Percentiles rank a stretch among this genome's conserved stretches.
These are phyloP conservation scores for Pandemis corylana DNA, from an alignment of 2,888 invertebrate genomes.

Conservation along the genomic window DNA sequence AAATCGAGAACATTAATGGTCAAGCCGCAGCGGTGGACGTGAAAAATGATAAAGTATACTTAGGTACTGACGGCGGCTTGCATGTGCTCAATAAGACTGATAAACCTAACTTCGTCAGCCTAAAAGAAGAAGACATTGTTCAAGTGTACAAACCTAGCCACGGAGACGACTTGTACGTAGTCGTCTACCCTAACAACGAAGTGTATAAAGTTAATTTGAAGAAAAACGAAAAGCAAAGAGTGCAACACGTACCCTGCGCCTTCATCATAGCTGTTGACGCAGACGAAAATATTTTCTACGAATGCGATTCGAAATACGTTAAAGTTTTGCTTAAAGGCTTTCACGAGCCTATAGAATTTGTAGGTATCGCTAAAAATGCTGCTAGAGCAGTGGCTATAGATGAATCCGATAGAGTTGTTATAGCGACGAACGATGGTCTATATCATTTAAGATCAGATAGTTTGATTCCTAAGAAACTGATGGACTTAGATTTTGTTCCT, in stretches of 20 bases:
- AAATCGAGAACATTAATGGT: constrained; percentile 70
- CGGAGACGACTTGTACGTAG: constrained; percentile 66
- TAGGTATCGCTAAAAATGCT: constrained; percentile 71
- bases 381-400: constrained; percentile 71
- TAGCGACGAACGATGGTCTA: constrained; percentile 75
- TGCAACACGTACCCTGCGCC: constrained; percentile 72
- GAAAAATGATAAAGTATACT: constrained; percentile 65
- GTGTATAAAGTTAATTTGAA: constrained; percentile 65
- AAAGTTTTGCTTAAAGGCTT: constrained; percentile 75
- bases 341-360: constrained; percentile 75
- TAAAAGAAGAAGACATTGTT: constrained; percentile 77
- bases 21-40: constrained; percentile 74
- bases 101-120: constrained; percentile 63
- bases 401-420: constrained; percentile 57
- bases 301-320: constrained; percentile 78
- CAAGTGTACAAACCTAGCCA: constrained; percentile 69
- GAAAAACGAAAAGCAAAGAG: constrained; percentile 65
- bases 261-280: constrained; percentile 73
- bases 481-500: constrained; percentile 73
- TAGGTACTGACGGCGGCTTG: constrained; percentile 73
- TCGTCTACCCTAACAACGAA: constrained; percentile 73
- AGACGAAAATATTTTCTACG: constrained; percentile 71
- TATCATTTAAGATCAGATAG: constrained; percentile 68
- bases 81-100: constrained; percentile 64
- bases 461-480: constrained; percentile 73